A percentile compares a stretch with the other conserved stretches of the same genome.
Evolutionary conservation across 2,888 invertebrate species (phyloP).

Genomic region (Phortica magna): DNA sequence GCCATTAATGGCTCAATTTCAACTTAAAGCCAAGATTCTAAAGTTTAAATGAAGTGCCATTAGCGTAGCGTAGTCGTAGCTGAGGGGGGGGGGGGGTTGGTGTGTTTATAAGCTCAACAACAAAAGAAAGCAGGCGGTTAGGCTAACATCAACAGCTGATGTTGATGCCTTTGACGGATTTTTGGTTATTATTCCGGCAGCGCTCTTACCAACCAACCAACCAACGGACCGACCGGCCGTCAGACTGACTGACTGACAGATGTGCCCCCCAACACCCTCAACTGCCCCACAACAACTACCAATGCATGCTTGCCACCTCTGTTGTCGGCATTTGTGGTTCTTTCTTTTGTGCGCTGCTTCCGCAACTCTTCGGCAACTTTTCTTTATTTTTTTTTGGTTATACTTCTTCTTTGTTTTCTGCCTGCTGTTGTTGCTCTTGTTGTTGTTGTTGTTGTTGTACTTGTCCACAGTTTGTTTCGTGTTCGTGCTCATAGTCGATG

Average conservation of each 20-base stretch:
- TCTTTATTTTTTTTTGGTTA: neutral
- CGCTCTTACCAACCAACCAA: neutral
- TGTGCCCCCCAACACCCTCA: neutral
- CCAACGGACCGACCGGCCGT: neutral
- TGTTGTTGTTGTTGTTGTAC: neutral
- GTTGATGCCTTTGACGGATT: constrained; percentile 12
- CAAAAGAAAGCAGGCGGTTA: neutral
- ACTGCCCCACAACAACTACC: too few species aligned
- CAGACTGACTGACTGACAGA: constrained; percentile 4
- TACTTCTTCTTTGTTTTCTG: too few species aligned
- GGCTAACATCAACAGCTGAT: constrained; percentile 10
- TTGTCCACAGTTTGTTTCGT: constrained; percentile 15
- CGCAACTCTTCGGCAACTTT: neutral
- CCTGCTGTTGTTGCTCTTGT: too few species aligned
- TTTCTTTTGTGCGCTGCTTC: neutral
- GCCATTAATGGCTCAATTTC: too few species aligned
- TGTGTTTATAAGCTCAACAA: neutral
- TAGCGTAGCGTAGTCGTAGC: too few species aligned
- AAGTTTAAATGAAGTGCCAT: too few species aligned
- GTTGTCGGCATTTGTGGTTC: neutral
- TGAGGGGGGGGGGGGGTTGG: neutral
- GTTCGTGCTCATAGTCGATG: neutral
- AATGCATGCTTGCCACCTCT: neutral
- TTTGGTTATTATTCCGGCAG: neutral
- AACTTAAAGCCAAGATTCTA: too few species aligned